Conservation (phyloP, 1,140 invertebrate genomes). For the Heliconius hewitsoni region DNA sequence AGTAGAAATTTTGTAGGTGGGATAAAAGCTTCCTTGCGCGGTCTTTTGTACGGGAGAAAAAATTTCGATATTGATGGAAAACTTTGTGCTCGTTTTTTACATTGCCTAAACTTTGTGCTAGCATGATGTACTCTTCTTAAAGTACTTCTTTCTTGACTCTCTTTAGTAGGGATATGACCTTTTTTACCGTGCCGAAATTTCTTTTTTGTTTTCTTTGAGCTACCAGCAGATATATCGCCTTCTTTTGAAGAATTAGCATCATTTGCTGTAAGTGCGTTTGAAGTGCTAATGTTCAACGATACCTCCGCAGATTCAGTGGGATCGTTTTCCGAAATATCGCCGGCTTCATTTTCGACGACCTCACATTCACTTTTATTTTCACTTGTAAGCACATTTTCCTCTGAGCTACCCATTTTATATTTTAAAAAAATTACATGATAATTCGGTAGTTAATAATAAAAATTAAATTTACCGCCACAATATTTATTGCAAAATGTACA, state of each 20-base stretch:
- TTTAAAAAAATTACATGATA: slow-evolving; percentile 39
- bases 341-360: slow-evolving; percentile 52
- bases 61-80: slow-evolving; percentile 82
- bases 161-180: slow-evolving; percentile 63
- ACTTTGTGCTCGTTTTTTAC: slow-evolving; percentile 73
- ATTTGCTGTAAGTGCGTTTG: slow-evolving; percentile 41
- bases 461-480: slow-evolving; percentile 79
- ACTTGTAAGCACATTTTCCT: slow-evolving; percentile 84
- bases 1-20: slow-evolving; percentile 96
- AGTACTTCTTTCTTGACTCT: slow-evolving; percentile 66
- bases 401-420: slow-evolving; percentile 67
- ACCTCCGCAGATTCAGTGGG: slow-evolving; percentile 49
- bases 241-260: slow-evolving; percentile 65
- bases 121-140: slow-evolving; percentile 68
- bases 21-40: slow-evolving; percentile 87
- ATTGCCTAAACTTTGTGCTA: slow-evolving; percentile 72
- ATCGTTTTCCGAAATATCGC: slow-evolving; percentile 65
- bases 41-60: slow-evolving; percentile 84
- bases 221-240: slow-evolving; percentile 45
- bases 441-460: slow-evolving; percentile 46
- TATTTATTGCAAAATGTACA: slow-evolving; percentile 73
- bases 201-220: slow-evolving; percentile 71
- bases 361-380: slow-evolving; percentile 89
- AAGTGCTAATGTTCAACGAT: slow-evolving; percentile 79
- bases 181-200: slow-evolving; percentile 76